A percentile compares a stretch with the other conserved stretches of the same genome.
phyloP scores from a whole-genome alignment of 2,113 vertebrate genomes.

The Camarhynchus parvulus region DNA sequence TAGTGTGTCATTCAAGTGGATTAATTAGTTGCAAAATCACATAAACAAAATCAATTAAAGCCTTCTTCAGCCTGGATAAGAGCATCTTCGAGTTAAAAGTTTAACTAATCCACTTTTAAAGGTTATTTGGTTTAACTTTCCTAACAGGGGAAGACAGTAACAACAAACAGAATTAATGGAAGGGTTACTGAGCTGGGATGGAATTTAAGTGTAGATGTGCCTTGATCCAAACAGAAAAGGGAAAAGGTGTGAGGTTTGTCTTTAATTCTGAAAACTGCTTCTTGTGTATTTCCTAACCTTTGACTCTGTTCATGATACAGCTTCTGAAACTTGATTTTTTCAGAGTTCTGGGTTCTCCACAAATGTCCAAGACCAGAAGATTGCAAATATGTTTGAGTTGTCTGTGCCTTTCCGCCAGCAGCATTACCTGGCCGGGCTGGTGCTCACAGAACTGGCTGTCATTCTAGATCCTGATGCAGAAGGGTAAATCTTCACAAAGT shows the following conservation, averaged over 20 bases:
- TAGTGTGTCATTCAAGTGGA: background rate
- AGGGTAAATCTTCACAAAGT: slow-evolving; percentile 79
- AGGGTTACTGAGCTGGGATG: background rate
- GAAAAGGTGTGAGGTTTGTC: background rate
- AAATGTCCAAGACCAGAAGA: slow-evolving; percentile 97
- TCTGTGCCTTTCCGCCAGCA: slow-evolving; percentile 97
- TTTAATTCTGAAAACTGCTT: background rate
- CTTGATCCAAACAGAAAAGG: background rate
- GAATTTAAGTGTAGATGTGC: background rate
- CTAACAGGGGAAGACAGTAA: background rate
- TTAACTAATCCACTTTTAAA: slow-evolving; percentile 1
- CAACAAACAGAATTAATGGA: background rate
- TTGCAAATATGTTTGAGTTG: slow-evolving; percentile 98
- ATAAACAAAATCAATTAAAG: background rate
- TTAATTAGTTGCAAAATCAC: slow-evolving; percentile 22
- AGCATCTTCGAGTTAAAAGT: background rate
- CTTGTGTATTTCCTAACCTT: background rate
- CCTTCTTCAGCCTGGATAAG: background rate
- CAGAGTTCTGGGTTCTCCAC: slow-evolving; percentile 99
- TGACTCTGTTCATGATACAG: background rate
- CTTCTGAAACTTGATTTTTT: background rate
- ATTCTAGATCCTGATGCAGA: slow-evolving; percentile 97
- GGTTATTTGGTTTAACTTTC: slow-evolving; percentile 8
- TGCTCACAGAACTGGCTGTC: slow-evolving; percentile 92
- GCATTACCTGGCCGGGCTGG: slow-evolving; percentile 93